These are phyloP conservation scores for Eilema caniola DNA, from an alignment of 2,888 invertebrate genomes.

Conservation along the genomic window DNA sequence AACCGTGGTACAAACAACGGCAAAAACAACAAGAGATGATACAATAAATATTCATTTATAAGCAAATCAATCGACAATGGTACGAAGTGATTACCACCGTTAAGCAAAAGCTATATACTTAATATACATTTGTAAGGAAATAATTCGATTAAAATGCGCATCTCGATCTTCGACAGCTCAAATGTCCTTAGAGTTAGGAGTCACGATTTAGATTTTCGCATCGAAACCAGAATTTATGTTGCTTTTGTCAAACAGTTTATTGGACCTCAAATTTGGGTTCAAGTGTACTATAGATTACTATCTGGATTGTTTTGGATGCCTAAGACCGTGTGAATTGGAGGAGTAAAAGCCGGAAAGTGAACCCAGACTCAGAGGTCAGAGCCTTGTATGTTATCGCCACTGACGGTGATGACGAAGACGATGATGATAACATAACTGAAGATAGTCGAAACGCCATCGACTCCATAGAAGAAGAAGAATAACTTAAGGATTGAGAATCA, in stretches of 20 bases:
- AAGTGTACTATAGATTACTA: conserved; percentile 5
- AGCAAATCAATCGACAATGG: conserved; percentile 22
- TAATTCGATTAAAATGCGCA: conserved; percentile 25
- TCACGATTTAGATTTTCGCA: conserved; percentile 25
- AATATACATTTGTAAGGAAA: conserved; percentile 23
- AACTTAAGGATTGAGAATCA: background rate
- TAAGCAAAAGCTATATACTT: conserved; percentile 16
- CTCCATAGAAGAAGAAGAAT: no score
- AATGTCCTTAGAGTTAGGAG: conserved; percentile 24
- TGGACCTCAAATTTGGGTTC: conserved; percentile 6
- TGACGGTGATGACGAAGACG: no score
- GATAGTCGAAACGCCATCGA: no score
- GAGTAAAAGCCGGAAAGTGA: no score
- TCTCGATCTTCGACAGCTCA: conserved; percentile 20
- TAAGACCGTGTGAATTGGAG: background rate
- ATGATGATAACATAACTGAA: no score
- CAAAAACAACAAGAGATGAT: conserved; percentile 2
- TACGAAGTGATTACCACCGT: conserved; percentile 20
- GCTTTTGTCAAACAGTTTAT: conserved; percentile 23
- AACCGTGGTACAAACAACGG: background rate
- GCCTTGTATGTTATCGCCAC: no score
- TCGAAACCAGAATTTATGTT: conserved; percentile 21
- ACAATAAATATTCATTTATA: conserved; percentile 30
- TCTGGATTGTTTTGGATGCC: no score
- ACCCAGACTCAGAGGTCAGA: no score